Evolutionary conservation across 2,113 vertebrate species (phyloP).

Genomic region (Cathartes aura): DNA sequence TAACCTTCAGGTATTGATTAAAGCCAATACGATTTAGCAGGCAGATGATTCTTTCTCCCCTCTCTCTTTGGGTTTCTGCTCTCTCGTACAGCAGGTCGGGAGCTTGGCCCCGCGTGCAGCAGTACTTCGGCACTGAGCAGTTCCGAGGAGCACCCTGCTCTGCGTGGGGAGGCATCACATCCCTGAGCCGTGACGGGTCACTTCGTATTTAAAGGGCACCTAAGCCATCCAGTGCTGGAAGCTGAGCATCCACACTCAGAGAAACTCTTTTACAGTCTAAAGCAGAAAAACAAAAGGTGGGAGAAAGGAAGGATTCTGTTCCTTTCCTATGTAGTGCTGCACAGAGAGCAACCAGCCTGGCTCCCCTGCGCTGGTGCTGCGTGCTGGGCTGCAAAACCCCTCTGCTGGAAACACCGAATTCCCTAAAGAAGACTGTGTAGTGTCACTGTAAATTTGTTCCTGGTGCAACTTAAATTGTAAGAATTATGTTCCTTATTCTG

Average conservation of each 20-base stretch:
- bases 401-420: fast-evolving
- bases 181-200: not conserved
- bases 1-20: not conserved
- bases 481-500: not conserved
- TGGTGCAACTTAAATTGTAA: too few species aligned
- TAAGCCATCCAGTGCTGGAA: not conserved
- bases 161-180: too few species aligned
- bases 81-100: fast-evolving
- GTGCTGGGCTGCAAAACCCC: not conserved
- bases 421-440: not conserved
- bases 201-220: not conserved
- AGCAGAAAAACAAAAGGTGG: not conserved
- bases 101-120: fast-evolving
- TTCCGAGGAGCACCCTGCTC: too few species aligned
- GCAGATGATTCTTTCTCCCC: not conserved
- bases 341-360: not conserved
- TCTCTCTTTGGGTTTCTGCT: too few species aligned
- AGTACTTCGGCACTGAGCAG: fast-evolving
- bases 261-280: not conserved
- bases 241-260: not conserved
- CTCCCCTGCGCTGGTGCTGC: fast-evolving
- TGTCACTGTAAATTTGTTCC: not conserved
- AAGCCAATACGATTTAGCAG: fast-evolving
- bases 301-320: not conserved
- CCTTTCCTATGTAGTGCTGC: not conserved